Percentiles rank a stretch among this genome's conserved stretches.
These are phyloP conservation scores for Leucoraja erinaceus DNA, from an alignment of 2,113 vertebrate species.

Conservation along the genomic window DNA sequence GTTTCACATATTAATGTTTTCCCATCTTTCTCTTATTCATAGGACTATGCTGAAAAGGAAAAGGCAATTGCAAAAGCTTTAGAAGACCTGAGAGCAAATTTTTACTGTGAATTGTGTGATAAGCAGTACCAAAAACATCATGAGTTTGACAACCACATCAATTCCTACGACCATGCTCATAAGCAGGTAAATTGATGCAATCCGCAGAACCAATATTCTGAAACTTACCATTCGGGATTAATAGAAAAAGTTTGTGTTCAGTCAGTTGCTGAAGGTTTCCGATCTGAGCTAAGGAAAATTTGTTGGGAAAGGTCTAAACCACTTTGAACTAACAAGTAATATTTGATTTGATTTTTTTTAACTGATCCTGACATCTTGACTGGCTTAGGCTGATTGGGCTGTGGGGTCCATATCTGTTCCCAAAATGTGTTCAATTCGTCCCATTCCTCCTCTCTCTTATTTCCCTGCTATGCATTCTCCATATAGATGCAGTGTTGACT, in stretches of 20 bases:
- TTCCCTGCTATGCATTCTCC: too few species aligned
- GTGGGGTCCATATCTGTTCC: too few species aligned
- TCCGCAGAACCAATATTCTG: neutral
- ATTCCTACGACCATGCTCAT: constrained; percentile 96
- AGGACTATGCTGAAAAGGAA: constrained; percentile 96
- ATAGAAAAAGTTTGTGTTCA: neutral
- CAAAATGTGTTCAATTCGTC: too few species aligned
- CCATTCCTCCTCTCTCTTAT: too few species aligned
- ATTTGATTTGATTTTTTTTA: too few species aligned
- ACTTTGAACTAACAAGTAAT: neutral
- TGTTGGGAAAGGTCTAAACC: neutral
- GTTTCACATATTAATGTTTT: neutral
- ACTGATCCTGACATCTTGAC: neutral
- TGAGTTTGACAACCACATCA: constrained; percentile 99
- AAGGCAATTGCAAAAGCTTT: constrained; percentile 95
- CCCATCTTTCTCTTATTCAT: constrained; percentile 40
- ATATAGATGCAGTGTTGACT: too few species aligned
- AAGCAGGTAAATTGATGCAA: constrained; percentile 74
- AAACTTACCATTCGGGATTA: neutral
- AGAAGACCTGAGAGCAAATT: constrained; percentile 95
- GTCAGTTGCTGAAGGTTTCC: neutral
- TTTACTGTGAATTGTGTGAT: constrained; percentile 98
- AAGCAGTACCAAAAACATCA: constrained; percentile 98
- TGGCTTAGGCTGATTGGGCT: too few species aligned
- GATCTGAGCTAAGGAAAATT: neutral